Evolutionary conservation across 2,797 vertebrate species (phyloP), one percentile per base, ranked within the genome.

Genomic region (Sebastes oblongus): DNA sequence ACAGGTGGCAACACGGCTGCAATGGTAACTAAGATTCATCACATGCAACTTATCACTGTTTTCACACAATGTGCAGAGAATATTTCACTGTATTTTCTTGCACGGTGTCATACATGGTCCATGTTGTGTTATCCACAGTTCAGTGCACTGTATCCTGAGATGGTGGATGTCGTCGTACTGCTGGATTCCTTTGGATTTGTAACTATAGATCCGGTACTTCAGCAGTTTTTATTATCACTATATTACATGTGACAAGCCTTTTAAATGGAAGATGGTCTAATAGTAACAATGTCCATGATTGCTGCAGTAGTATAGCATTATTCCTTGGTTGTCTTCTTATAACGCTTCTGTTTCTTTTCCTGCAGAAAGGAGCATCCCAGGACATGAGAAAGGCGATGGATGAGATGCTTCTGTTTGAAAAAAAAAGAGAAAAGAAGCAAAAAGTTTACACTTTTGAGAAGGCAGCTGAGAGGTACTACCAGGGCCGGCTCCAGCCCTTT

Each of bases 121-220:
- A 64, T 36, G 4, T 54, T 55, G 30, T 39, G 50, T 77, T 65
- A 9, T 72, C 81, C 68, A 7, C 73, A 97, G 97, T 96, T 97
- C 70, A 90, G 93, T 62, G 92, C 95, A 5, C 27, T 95, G 79
- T 97, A 96, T 85, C 96, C 97, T 0, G 96, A 97, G 88, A 95
- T 96, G 96, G 96, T 97, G 82, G 95, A 97, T 11, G 93, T 91
- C 10, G 52, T 97, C 27, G 78, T 97, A 76, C 86, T 97, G 29
- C 88, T 97, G 89, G 97, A 97, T 36, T 65, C 79, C 0, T 12
- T 8, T 10, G 96, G 95, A 8, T 94, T 97, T 85, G 10, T 82
- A 4, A 91, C 95, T 75, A 87, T 66, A 71, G 55, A 91, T 39
- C 3, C 4, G 78, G 92, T 94, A 89, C 18, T 27, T 25, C 2